phyloP scores from a whole-genome alignment of 2,888 invertebrate genomes.

The Serrognathus titanus region DNA sequence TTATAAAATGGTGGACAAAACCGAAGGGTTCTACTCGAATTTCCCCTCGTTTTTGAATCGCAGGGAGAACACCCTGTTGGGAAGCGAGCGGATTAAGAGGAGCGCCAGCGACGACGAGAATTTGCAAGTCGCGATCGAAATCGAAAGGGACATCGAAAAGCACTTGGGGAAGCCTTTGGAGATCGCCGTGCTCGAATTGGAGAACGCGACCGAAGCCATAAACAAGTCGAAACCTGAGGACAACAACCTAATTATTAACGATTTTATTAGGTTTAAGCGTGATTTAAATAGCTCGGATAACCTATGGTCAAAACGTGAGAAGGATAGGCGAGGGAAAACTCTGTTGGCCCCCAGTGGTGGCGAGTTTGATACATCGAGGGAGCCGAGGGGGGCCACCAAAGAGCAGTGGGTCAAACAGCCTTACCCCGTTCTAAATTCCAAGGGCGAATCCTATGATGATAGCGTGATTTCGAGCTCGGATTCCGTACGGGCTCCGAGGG shows the following conservation, averaged over 20 bases:
- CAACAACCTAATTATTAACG: slow-evolving; percentile 34
- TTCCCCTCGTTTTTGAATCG: no score
- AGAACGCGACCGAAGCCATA: slow-evolving; percentile 6
- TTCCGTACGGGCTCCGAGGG: slow-evolving; percentile 60
- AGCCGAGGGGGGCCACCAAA: slow-evolving; percentile 56
- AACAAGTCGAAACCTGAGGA: not conserved
- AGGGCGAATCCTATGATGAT: slow-evolving; percentile 45
- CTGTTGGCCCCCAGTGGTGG: slow-evolving; percentile 13
- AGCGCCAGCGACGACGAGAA: no score
- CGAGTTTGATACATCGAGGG: slow-evolving; percentile 45
- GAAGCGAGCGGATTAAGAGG: no score
- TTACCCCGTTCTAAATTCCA: slow-evolving; percentile 46
- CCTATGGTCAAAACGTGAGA: slow-evolving; percentile 12
- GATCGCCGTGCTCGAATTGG: slow-evolving; percentile 27
- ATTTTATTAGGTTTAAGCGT: slow-evolving; percentile 43
- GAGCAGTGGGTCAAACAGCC: slow-evolving; percentile 63
- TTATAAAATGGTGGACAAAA: slow-evolving; percentile 11
- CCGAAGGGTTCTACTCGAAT: not conserved
- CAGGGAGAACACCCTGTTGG: no score
- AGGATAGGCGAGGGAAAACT: slow-evolving; percentile 7
- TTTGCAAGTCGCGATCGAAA: not conserved
- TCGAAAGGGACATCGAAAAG: slow-evolving; percentile 9
- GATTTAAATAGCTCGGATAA: slow-evolving; percentile 18
- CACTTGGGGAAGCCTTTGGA: slow-evolving; percentile 35
- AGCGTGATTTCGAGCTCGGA: slow-evolving; percentile 56